Conservation (phyloP, 2,113 vertebrate genomes). For the Nematolebias whitei region DNA sequence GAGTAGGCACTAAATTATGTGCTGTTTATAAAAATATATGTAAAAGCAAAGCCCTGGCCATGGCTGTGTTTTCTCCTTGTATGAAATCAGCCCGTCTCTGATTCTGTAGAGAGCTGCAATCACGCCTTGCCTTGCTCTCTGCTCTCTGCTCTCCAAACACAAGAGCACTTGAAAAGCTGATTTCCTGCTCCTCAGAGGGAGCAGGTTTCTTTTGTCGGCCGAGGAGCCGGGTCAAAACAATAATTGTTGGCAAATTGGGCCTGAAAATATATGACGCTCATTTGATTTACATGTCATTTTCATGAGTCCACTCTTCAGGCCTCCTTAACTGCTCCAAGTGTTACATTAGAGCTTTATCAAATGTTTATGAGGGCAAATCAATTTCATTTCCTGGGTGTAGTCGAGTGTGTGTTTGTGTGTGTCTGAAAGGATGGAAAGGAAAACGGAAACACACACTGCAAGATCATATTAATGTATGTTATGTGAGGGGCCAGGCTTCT, state of each 20-base stretch:
- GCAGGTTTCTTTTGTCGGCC: constrained; percentile 71
- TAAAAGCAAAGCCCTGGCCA: constrained; percentile 34
- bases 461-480: constrained; percentile 51
- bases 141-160: constrained; percentile 70
- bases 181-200: constrained; percentile 73
- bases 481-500: constrained; percentile 53
- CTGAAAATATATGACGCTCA: constrained; percentile 57
- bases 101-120: constrained; percentile 65
- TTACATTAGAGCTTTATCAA: constrained; percentile 40
- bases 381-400: constrained; percentile 41
- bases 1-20: constrained; percentile 38
- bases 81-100: constrained; percentile 58
- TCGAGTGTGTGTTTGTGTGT: constrained; percentile 19
- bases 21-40: constrained; percentile 15
- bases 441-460: constrained; percentile 24
- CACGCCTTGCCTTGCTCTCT: constrained; percentile 70
- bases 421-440: background rate
- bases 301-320: constrained; percentile 39
- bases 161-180: constrained; percentile 76
- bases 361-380: constrained; percentile 61
- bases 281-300: constrained; percentile 73
- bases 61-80: constrained; percentile 38
- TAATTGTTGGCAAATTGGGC: constrained; percentile 70
- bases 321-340: constrained; percentile 37
- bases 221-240: constrained; percentile 74